These are phyloP conservation scores for Diuraphis noxia DNA, from an alignment of 1,140 invertebrate species.

Conservation along the genomic window DNA sequence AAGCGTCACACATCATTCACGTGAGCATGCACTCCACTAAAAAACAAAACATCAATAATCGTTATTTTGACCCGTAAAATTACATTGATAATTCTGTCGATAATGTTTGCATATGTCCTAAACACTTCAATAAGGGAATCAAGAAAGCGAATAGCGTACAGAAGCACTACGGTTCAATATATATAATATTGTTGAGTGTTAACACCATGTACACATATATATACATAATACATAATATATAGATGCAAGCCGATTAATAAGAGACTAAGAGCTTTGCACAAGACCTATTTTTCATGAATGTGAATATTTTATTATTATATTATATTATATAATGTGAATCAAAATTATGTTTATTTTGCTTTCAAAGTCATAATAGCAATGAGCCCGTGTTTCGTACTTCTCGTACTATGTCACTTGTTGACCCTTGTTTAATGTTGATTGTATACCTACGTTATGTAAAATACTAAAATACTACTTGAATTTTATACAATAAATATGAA, in stretches of 20 bases:
- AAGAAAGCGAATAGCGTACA: neutral
- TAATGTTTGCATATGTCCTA: neutral
- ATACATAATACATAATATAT: too few species aligned
- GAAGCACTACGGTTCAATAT: neutral
- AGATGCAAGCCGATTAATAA: neutral
- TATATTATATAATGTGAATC: neutral
- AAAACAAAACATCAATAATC: neutral
- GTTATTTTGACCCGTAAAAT: neutral
- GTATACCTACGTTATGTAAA: neutral
- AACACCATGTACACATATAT: too few species aligned
- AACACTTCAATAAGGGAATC: neutral
- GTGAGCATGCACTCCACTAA: too few species aligned
- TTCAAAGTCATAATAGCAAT: neutral
- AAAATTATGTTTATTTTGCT: neutral
- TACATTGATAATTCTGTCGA: neutral
- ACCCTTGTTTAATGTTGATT: too few species aligned
- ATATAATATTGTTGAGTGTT: neutral
- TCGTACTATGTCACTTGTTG: too few species aligned
- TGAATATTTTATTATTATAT: neutral
- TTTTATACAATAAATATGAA: neutral
- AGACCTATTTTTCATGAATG: neutral
- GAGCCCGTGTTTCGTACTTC: neutral
- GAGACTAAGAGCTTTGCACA: neutral
- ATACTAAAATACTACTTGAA: neutral
- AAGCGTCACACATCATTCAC: neutral